Conservation (phyloP, 2,888 invertebrate genomes). For the Phyto melanocephala region DNA sequence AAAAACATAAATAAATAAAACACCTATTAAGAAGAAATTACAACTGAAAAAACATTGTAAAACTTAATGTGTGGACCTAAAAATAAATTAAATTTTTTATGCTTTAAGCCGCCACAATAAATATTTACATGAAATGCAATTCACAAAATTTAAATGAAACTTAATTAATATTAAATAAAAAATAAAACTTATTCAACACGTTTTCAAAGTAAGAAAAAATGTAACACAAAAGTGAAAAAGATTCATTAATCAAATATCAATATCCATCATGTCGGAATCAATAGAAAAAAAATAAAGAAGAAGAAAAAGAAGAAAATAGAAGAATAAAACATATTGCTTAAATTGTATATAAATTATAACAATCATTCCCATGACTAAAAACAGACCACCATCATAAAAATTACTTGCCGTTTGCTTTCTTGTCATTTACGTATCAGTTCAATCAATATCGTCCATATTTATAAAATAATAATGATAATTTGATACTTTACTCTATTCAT, state of each 20-base stretch:
- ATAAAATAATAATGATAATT: constrained; percentile 42
- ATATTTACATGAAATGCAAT: constrained; percentile 16
- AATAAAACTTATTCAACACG: neutral
- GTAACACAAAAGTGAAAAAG: neutral
- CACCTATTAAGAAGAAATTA: neutral
- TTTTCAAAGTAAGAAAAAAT: neutral
- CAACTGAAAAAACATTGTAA: constrained; percentile 38
- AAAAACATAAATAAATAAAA: neutral
- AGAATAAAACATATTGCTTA: neutral
- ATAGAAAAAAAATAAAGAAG: neutral
- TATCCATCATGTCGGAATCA: constrained; percentile 19
- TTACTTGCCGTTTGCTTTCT: neutral
- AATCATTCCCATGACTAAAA: constrained; percentile 47
- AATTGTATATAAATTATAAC: constrained; percentile 1
- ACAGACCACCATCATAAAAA: constrained; percentile 40
- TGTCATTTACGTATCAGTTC: neutral
- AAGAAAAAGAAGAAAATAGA: neutral
- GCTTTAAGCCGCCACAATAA: neutral
- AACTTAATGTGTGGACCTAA: constrained; percentile 32
- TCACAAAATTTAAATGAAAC: constrained; percentile 8
- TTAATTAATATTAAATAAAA: constrained; percentile 31
- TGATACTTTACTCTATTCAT: constrained; percentile 34
- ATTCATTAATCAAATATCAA: constrained; percentile 40
- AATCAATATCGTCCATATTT: constrained; percentile 23
- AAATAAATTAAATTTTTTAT: constrained; percentile 14